These are phyloP conservation scores for Isoperla grammatica DNA, from an alignment of 2,888 invertebrate genomes.

Conservation along the genomic window DNA sequence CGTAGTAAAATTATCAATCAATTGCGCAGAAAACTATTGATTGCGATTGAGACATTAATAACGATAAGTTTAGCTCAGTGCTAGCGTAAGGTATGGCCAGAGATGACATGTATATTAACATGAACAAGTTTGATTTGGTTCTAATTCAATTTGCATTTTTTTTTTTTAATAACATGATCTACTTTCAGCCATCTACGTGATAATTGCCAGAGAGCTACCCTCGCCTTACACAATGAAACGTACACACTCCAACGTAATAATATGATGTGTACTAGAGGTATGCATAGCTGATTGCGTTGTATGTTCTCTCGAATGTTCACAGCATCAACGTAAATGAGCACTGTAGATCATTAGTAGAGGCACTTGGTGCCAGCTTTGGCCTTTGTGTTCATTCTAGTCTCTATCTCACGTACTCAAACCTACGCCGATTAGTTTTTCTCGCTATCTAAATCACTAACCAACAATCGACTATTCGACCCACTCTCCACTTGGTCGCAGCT, in stretches of 20 bases:
- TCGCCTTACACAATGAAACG: background rate
- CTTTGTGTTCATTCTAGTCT: slow-evolving; percentile 2
- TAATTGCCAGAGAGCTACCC: background rate
- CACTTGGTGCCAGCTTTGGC: slow-evolving; percentile 31
- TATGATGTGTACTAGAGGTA: slow-evolving; percentile 23
- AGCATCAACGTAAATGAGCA: slow-evolving; percentile 28
- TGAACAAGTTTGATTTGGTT: background rate
- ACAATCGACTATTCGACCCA: too few relatives aligned
- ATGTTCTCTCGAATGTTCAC: slow-evolving; percentile 19
- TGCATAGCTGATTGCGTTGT: slow-evolving; percentile 20
- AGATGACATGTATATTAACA: too few relatives aligned
- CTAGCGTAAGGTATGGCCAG: too few relatives aligned
- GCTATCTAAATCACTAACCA: too few relatives aligned
- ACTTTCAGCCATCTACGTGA: background rate
- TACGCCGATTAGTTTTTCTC: too few relatives aligned
- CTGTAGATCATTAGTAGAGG: slow-evolving; percentile 27
- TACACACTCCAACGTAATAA: background rate
- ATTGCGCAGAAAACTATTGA: slow-evolving; percentile 6
- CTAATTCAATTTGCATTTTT: background rate
- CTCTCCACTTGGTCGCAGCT: too few relatives aligned
- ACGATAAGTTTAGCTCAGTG: too few relatives aligned
- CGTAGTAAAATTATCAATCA: slow-evolving; percentile 21
- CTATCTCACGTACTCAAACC: too few relatives aligned
- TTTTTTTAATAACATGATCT: slow-evolving; percentile 2
- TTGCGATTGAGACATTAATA: background rate